These are phyloP conservation scores for Amiota minor DNA, from an alignment of 2,888 invertebrate genomes.

Conservation along the genomic window DNA sequence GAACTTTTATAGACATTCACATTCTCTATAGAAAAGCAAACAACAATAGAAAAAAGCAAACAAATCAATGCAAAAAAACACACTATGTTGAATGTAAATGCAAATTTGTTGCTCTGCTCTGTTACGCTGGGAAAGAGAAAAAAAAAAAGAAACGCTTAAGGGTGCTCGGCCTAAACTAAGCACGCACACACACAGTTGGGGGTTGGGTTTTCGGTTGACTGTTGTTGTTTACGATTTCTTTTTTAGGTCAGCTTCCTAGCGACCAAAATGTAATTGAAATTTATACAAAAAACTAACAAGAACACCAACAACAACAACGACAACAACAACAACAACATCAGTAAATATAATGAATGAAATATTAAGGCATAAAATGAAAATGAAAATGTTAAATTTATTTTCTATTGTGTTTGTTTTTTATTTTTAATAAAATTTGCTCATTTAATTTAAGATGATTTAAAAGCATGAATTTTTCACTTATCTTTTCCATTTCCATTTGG, in stretches of 20 bases:
- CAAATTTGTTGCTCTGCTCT: constrained; percentile 1
- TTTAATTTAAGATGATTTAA: no score
- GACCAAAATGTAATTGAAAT: not conserved
- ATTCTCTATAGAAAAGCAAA: not conserved
- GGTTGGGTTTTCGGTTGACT: not conserved
- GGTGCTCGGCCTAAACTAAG: not conserved
- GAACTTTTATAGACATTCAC: no score
- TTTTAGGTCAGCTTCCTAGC: not conserved
- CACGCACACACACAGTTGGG: not conserved
- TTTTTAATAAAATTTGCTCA: no score
- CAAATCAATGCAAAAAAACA: not conserved
- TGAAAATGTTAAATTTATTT: no score
- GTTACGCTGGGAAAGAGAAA: not conserved
- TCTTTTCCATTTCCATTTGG: no score
- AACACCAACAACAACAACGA: not conserved
- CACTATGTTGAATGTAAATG: not conserved
- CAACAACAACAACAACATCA: no score
- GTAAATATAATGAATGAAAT: no score
- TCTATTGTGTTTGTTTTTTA: no score
- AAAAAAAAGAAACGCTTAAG: not conserved
- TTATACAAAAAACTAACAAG: not conserved
- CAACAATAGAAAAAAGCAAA: not conserved
- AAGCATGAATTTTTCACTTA: no score
- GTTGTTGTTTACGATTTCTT: not conserved
- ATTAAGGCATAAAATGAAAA: no score